These are phyloP conservation scores for Cryptomyrus ogoouensis DNA, from an alignment of 2,113 vertebrate genomes.

Conservation along the genomic window DNA sequence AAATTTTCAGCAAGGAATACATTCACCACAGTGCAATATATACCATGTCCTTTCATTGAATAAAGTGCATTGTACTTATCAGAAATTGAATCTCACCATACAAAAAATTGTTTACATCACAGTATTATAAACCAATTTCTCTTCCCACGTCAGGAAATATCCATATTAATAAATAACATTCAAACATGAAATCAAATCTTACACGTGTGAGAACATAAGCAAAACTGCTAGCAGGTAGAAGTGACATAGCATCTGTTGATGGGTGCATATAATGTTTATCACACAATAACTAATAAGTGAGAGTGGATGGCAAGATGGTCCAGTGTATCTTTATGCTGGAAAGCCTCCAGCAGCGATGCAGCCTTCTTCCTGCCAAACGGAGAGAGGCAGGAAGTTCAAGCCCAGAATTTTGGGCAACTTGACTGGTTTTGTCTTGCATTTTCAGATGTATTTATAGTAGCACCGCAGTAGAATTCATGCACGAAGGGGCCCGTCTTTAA, in stretches of 20 bases:
- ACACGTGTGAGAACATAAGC: background rate
- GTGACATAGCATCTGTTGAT: background rate
- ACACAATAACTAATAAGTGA: background rate
- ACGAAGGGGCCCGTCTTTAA: background rate
- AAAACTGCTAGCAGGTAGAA: background rate
- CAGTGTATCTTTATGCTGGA: background rate
- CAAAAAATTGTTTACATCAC: slow-evolving; percentile 33
- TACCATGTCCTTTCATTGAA: slow-evolving; percentile 35
- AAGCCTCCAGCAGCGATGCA: background rate
- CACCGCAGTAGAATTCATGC: background rate
- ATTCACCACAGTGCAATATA: slow-evolving; percentile 58
- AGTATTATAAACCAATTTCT: slow-evolving; percentile 21
- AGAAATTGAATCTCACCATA: slow-evolving; percentile 38
- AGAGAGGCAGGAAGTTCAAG: background rate
- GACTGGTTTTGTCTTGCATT: slow-evolving; percentile 17
- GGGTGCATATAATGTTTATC: background rate
- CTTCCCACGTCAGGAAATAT: background rate
- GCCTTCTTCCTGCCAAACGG: background rate
- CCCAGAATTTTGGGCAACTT: background rate
- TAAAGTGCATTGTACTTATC: slow-evolving; percentile 51
- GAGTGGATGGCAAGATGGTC: background rate
- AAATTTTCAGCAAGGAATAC: slow-evolving; percentile 67
- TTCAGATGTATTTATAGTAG: slow-evolving; percentile 13
- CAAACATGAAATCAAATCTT: background rate
- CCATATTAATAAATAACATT: slow-evolving; percentile 3